These are phyloP conservation scores for Orientallactaga bullata DNA, from an alignment of 2,113 vertebrate genomes.

Conservation along the genomic window DNA sequence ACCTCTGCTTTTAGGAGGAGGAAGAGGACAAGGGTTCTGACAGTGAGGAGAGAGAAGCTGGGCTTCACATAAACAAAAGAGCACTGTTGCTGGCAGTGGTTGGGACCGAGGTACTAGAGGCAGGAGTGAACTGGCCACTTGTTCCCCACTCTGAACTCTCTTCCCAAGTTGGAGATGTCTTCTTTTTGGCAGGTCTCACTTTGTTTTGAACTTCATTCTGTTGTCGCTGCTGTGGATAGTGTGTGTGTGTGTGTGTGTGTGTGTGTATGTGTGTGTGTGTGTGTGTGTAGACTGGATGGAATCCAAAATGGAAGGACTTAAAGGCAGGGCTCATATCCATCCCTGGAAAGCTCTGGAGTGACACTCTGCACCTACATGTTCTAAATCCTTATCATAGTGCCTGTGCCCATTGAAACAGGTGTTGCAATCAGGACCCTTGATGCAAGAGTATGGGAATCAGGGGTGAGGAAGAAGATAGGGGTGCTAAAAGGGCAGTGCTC, in stretches of 20 bases:
- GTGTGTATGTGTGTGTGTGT: too few species aligned
- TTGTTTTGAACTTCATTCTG: constrained; percentile 97
- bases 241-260: constrained; percentile 88
- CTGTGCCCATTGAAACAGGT: not conserved
- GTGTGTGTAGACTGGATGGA: not conserved
- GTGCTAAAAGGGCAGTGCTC: not conserved
- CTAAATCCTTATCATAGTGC: not conserved
- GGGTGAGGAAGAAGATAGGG: not conserved
- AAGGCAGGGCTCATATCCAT: not conserved
- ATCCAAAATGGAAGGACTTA: not conserved
- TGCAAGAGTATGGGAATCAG: not conserved
- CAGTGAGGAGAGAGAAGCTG: constrained; percentile 98
- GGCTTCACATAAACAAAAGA: constrained; percentile 98
- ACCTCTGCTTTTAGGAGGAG: constrained; percentile 99
- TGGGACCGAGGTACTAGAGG: constrained; percentile 94
- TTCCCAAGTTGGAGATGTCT: constrained; percentile 95
- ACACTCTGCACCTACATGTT: not conserved
- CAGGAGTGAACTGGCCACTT: constrained; percentile 95
- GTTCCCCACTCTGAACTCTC: constrained; percentile 96
- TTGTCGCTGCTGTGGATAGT: constrained; percentile 94
- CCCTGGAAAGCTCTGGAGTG: not conserved
- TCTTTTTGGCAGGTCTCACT: constrained; percentile 96
- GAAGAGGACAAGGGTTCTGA: constrained; percentile 97
- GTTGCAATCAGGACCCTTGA: not conserved
- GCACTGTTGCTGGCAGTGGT: constrained; percentile 94